A percentile compares a stretch with the other conserved stretches of the same genome.
phyloP scores from a whole-genome alignment of 2,888 invertebrate genomes.

The Chesias legatella region DNA sequence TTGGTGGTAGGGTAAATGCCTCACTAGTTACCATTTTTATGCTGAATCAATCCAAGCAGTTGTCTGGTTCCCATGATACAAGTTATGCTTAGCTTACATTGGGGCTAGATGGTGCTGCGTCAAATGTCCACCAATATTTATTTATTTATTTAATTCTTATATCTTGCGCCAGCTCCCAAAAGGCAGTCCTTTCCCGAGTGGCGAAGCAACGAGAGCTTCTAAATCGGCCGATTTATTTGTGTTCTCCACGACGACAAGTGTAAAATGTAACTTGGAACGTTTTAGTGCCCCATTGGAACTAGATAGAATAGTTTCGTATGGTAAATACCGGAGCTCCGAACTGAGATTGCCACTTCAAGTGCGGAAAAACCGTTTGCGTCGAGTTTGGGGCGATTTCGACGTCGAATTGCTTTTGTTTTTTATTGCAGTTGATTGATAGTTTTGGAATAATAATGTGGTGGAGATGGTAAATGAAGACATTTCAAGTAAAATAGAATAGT shows the following conservation, averaged over 20 bases:
- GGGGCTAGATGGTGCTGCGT: no score
- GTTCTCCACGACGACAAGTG: constrained; percentile 46
- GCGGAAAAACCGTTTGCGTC: constrained; percentile 20
- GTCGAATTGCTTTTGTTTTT: constrained; percentile 18
- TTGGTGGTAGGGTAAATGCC: no score
- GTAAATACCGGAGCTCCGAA: constrained; percentile 32
- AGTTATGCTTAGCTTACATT: no score
- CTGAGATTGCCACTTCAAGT: constrained; percentile 25
- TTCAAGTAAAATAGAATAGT: no score
- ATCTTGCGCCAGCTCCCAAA: constrained; percentile 20
- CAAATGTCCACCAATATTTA: no score
- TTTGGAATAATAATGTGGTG: no score
- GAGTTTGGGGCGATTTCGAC: constrained; percentile 13
- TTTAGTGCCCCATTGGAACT: constrained; percentile 51
- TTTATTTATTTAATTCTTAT: no score
- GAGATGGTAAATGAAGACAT: no score
- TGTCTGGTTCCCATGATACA: no score
- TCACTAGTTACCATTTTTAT: no score
- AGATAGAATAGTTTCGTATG: constrained; percentile 43
- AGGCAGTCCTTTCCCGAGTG: constrained; percentile 24
- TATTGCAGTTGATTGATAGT: constrained; percentile 15
- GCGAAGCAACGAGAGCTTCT: constrained; percentile 37
- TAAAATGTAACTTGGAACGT: constrained; percentile 53
- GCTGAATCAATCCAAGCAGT: no score
- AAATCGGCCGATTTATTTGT: constrained; percentile 61